A percentile compares a stretch with the other conserved stretches of the same genome.
Evolutionary conservation across 2,113 vertebrate genomes (phyloP).

Genomic region (Morone saxatilis): DNA sequence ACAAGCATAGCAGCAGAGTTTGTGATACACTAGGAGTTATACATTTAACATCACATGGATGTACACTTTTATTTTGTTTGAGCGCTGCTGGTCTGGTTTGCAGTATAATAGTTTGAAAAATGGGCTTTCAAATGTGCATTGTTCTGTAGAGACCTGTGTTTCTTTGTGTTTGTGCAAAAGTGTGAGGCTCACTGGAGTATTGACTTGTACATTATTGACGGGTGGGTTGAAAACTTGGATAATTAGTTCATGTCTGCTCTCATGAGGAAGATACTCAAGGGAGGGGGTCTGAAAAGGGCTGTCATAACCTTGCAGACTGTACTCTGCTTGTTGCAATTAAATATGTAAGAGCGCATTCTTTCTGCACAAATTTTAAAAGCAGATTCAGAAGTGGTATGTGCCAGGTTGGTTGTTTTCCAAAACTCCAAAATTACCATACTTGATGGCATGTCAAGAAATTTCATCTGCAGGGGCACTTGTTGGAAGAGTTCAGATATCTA

Average conservation of each 20-base stretch:
- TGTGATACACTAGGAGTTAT: not conserved
- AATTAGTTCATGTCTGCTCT: not conserved
- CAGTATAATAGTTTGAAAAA: not conserved
- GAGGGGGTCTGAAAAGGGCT: not conserved
- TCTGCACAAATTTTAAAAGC: not conserved
- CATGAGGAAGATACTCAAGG: not conserved
- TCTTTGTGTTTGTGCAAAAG: not conserved
- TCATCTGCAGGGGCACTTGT: not conserved
- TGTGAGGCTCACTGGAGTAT: not conserved
- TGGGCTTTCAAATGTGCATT: not conserved
- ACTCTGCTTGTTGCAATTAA: not conserved
- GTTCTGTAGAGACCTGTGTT: not conserved
- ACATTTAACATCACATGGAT: not conserved
- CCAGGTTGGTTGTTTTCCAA: not conserved
- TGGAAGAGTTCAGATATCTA: not conserved
- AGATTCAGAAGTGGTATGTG: not conserved
- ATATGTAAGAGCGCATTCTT: not conserved
- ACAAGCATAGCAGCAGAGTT: not conserved
- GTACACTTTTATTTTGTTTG: not conserved
- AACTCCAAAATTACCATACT: not conserved
- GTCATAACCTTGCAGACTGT: not conserved
- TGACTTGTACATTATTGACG: not conserved
- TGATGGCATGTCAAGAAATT: not conserved
- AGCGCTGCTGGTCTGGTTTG: not conserved
- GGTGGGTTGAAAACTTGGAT: constrained; percentile 1